Base-by-base conservation (phyloP, 2,888 invertebrate genomes). In the Sthenelais limicola region DNA sequence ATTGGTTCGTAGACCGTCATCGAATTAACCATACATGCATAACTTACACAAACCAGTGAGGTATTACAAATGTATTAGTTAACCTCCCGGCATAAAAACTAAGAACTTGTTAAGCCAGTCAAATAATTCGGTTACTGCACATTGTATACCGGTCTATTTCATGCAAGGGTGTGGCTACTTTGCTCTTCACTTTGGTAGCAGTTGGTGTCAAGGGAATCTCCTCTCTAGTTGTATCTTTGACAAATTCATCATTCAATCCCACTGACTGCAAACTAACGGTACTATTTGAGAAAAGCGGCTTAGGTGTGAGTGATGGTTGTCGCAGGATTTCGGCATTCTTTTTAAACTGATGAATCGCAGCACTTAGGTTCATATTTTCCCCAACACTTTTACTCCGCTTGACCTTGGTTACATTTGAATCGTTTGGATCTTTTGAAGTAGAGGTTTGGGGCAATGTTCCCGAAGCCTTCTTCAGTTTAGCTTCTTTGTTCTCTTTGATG, bases 271-370 rank as follows among this genome's bases (percentile, higher is more conserved):
- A 80, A 78, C 87, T 87, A 30, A 89, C 94, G 15, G 94, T 93
- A 83, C 95, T 95, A 84, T 96, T 95, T 0, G 94, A 94, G 87
- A 95, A 94, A 75, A 95, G 73, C 3, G 80, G 52, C 43, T 70
- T 70, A 3, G 54, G 52, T 12, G 52, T 70, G 4, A 70, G 43
- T 7, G 56, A 38, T 18, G 70, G 33, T 4, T 5, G 68, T 15
- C 12, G 7, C 30, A 3, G 7, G 4, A 69, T 7, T 3, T 48
- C 54, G n/a, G 69, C 48, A 5, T 38, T 30, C 33, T 30, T 21
- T 3, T 21, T 21, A 1, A 24, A 3, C 21, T 4, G 15, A 26
- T 26, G 38, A 18, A 33, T 5, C 51, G 15, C 26, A 7, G 49
- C 7, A 1, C 33, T 12, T 15, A 33, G 30, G 30, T 28, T 30